Evolutionary conservation across 2,888 invertebrate genomes (phyloP), one percentile per base, ranked within the genome.

Genomic region (Pammene fasciana): DNA sequence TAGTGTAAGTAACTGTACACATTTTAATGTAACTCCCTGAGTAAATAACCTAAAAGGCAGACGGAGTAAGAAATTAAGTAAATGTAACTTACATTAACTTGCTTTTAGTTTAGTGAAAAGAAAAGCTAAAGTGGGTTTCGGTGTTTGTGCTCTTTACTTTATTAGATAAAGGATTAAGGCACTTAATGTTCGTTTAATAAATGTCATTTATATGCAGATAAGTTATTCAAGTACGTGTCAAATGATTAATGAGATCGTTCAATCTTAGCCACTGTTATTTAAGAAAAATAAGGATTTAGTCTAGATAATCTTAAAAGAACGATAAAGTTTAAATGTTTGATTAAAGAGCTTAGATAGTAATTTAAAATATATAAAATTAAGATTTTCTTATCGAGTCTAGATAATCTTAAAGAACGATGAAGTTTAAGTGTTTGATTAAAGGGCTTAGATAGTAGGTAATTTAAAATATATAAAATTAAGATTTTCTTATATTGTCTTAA

Each of bases 81-180:
- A 68, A 67, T 68, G 66, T 67, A 41, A 50, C 18, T n/a, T 36
- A 61, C 71, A 73, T 73, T 73, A 73, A 62, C 60, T 70, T 73
- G 73, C 73, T 74, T 73, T 74, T 72, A 73, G 72, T 67, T 70
- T 45, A 52, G 45, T 67, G 59, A 36, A 64, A 67, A 52, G 50
- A 61, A 67, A 61, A 26, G 34, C 43, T 50, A 52, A 52, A 67
- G 67, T 67, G 52, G 43, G 26, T 59, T 67, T 57, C 38, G 36
- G 38, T 67, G 71, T 67, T 60, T 38, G 36, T 45, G 18, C 64
- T 68, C 45, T 68, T 62, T 18, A 7, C 14, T 56, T 43, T 34
- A 56, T 56, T 18, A 68, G 55, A 13, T 9, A 45, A 56, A 48
- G 50, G 34, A 34, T 56, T 46, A 41, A 34, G 41, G 5, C n/a